These are phyloP conservation scores for Ceraclea dissimilis DNA, from an alignment of 2,888 invertebrate genomes.

Conservation along the genomic window DNA sequence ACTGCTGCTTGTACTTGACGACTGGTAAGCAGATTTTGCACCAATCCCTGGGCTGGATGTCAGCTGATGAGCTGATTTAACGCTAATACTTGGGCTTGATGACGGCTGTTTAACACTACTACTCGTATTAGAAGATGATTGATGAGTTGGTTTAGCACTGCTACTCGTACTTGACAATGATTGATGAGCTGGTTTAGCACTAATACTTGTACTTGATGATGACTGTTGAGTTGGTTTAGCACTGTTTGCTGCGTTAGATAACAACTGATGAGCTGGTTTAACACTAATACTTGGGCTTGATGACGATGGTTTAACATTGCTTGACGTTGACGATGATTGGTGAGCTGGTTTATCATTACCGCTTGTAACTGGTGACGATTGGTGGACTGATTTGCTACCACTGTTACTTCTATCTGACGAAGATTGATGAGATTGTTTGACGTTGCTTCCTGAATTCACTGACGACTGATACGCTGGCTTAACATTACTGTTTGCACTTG, in stretches of 20 bases:
- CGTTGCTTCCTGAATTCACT: too few relatives aligned
- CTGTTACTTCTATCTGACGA: neutral
- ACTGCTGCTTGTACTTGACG: slow-evolving; percentile 1
- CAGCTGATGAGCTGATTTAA: neutral
- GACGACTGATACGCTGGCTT: neutral
- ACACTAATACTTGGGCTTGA: neutral
- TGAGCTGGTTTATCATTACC: neutral
- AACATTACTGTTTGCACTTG: too few relatives aligned
- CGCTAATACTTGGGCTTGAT: neutral
- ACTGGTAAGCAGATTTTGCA: too few relatives aligned
- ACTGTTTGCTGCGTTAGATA: neutral
- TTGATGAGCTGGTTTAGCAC: neutral
- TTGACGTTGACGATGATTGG: neutral
- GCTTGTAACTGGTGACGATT: too few relatives aligned
- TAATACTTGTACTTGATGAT: neutral
- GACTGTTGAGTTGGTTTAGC: neutral
- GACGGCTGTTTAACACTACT: neutral
- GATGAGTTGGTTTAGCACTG: neutral
- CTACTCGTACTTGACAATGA: neutral
- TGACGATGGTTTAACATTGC: neutral
- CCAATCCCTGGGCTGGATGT: too few relatives aligned
- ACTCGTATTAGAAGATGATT: neutral
- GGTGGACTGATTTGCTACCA: neutral
- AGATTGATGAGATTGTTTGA: neutral
- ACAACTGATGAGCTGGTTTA: neutral